These are phyloP conservation scores for Zaprionus ornatus DNA, from an alignment of 1,140 invertebrate species.

Conservation along the genomic window DNA sequence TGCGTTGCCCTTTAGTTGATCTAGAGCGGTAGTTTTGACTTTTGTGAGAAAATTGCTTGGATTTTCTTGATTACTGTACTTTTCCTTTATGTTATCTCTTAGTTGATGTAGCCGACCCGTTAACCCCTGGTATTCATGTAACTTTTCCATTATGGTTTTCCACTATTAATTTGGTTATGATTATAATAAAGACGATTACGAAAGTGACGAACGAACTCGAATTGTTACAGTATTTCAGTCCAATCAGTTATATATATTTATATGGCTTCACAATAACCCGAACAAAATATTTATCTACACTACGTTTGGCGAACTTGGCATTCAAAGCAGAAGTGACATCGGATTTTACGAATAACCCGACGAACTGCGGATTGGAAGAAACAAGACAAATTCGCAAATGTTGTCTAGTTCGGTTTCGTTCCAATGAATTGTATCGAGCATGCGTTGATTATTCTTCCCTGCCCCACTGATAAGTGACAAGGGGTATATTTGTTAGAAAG, in stretches of 20 bases:
- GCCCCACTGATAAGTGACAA: not conserved
- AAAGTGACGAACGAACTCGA: not conserved
- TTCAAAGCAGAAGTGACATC: constrained; percentile 36
- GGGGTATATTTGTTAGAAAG: not conserved
- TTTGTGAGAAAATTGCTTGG: constrained; percentile 84
- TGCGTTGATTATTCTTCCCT: constrained; percentile 40
- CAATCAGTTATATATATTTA: constrained; percentile 31
- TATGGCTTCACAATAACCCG: constrained; percentile 34
- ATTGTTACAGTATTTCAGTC: constrained; percentile 7
- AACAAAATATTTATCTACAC: constrained; percentile 20
- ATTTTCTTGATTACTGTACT: constrained; percentile 86
- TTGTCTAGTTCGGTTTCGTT: constrained; percentile 13
- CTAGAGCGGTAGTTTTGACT: constrained; percentile 55
- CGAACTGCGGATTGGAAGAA: constrained; percentile 15
- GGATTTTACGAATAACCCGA: constrained; percentile 8
- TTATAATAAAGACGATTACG: not conserved
- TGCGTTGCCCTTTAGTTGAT: constrained; percentile 73
- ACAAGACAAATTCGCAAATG: constrained; percentile 25
- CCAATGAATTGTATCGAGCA: constrained; percentile 52
- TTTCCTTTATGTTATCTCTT: constrained; percentile 87
- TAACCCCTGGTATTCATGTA: constrained; percentile 91
- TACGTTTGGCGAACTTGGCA: constrained; percentile 33
- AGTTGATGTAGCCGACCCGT: constrained; percentile 88
- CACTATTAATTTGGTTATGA: constrained; percentile 10
- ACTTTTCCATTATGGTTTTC: constrained; percentile 87